Percentiles rank a stretch among this genome's conserved stretches.
Conservation (phyloP, 2,113 vertebrate species). For the Cnemophilus loriae region DNA sequence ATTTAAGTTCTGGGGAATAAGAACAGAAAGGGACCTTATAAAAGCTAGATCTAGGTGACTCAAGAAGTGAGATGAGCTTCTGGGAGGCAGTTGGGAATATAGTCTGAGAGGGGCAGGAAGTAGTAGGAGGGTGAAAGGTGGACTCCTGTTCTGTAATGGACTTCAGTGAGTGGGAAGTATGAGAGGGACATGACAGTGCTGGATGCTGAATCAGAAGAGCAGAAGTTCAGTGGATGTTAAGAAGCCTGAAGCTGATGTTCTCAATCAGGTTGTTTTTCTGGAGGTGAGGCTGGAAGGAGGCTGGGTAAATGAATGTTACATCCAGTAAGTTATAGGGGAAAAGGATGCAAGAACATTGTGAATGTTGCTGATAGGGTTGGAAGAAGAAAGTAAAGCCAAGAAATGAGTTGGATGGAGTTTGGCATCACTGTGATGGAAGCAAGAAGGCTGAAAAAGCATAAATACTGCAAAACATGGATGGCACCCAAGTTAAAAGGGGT, state of each 20-base stretch:
- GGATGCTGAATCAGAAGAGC: neutral
- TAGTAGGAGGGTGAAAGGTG: constrained; percentile 12
- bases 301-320: neutral
- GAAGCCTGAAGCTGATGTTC: neutral
- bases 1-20: neutral
- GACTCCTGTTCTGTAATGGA: neutral
- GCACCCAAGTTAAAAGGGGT: constrained; percentile 15
- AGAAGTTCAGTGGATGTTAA: neutral
- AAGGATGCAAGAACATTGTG: neutral
- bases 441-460: constrained; percentile 8
- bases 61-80: neutral
- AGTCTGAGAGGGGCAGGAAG: neutral
- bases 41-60: neutral
- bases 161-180: neutral
- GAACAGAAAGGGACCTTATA: neutral
- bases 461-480: constrained; percentile 26
- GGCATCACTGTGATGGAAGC: neutral
- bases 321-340: neutral
- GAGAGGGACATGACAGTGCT: neutral
- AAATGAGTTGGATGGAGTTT: neutral
- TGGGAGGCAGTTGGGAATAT: neutral
- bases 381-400: neutral
- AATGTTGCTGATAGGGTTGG: neutral
- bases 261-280: neutral
- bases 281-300: neutral